Conservation (phyloP, 2,797 vertebrate genomes). For the Knipowitschia caucasica region DNA sequence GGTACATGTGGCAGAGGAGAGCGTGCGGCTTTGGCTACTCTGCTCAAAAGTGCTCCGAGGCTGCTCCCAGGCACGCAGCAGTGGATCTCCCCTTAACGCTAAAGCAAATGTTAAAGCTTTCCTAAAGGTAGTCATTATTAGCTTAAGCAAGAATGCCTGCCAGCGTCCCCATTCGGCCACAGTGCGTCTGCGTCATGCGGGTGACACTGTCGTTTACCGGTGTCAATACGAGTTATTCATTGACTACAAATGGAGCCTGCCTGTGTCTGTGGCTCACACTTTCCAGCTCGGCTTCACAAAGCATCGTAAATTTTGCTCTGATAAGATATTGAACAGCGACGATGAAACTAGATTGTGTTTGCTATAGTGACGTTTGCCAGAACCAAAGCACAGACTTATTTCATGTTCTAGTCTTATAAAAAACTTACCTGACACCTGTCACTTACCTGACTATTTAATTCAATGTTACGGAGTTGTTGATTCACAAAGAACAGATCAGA, state of each 20-base stretch:
- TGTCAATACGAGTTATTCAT: constrained; percentile 58
- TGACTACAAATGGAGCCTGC: constrained; percentile 46
- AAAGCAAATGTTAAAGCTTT: constrained; percentile 36
- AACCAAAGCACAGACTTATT: no score
- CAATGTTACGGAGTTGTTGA: no score
- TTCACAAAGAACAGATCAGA: no score
- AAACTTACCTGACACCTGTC: no score
- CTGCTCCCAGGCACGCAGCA: constrained; percentile 40
- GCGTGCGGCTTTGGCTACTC: constrained; percentile 27
- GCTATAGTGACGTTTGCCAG: not conserved
- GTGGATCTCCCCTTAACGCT: constrained; percentile 42
- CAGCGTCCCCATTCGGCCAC: constrained; percentile 30
- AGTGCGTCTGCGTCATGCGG: constrained; percentile 35
- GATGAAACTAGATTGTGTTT: not conserved
- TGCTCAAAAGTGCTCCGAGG: constrained; percentile 47
- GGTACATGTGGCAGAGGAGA: constrained; percentile 49
- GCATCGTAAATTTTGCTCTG: not conserved
- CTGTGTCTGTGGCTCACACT: constrained; percentile 6
- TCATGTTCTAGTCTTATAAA: no score
- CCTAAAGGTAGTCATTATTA: constrained; percentile 52
- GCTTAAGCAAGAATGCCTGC: constrained; percentile 28
- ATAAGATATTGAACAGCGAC: not conserved
- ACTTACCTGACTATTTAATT: no score
- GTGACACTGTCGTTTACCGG: constrained; percentile 49
- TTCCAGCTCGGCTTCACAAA: constrained; percentile 10